phyloP scores from a whole-genome alignment of 2,888 invertebrate species.

The Euphydryas editha region DNA sequence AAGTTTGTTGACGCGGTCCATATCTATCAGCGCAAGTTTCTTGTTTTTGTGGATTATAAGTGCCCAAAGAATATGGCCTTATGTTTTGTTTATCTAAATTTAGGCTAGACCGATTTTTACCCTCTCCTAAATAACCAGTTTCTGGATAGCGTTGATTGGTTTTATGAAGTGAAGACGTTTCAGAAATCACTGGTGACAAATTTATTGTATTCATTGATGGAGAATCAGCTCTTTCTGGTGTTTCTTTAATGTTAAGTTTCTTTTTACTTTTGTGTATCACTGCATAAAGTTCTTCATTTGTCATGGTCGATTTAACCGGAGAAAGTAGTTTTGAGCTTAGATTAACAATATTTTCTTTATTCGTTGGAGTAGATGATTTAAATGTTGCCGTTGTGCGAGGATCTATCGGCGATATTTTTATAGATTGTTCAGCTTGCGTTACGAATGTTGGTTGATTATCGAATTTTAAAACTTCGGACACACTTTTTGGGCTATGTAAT shows the following conservation, averaged over 20 bases:
- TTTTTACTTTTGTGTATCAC: conserved; percentile 91
- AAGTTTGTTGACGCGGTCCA: conserved; percentile 87
- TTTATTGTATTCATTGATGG: conserved; percentile 74
- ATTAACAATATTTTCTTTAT: conserved; percentile 77
- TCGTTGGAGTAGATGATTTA: conserved; percentile 87
- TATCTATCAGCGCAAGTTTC: conserved; percentile 85
- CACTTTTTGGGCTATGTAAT: conserved; percentile 42
- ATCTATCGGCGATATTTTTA: conserved; percentile 87
- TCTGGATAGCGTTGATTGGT: conserved; percentile 80
- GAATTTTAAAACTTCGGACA: conserved; percentile 43
- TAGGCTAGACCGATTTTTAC: conserved; percentile 85
- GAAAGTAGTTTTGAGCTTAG: conserved; percentile 82
- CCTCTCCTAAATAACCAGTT: conserved; percentile 84
- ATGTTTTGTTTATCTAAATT: conserved; percentile 74
- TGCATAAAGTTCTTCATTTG: conserved; percentile 90
- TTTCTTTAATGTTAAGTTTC: conserved; percentile 86
- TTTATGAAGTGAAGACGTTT: conserved; percentile 72
- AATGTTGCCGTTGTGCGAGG: conserved; percentile 84
- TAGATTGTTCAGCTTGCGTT: conserved; percentile 63
- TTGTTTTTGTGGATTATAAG: conserved; percentile 60
- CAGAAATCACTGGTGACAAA: conserved; percentile 80
- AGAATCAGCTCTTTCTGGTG: conserved; percentile 76
- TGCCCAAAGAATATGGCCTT: conserved; percentile 44
- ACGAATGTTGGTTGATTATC: conserved; percentile 2
- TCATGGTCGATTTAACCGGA: conserved; percentile 89